Conservation (phyloP, 2,888 invertebrate species). For the Parnassius smintheus region DNA sequence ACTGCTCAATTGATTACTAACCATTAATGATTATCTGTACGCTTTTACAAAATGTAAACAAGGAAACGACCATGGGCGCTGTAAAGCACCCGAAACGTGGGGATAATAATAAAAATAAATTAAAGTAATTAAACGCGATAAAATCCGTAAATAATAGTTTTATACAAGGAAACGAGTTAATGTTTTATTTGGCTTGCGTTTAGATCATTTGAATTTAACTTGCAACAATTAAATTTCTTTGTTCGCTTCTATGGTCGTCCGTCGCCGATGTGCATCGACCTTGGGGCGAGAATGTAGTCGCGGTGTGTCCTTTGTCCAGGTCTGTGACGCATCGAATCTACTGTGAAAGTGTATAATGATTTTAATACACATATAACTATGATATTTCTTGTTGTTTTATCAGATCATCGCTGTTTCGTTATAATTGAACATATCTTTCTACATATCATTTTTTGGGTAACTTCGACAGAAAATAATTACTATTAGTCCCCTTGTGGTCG, state of each 20-base stretch:
- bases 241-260: conserved; percentile 43
- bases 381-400: background rate
- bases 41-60: background rate
- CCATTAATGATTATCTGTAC: conserved; percentile 1
- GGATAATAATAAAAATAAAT: no score
- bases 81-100: no score
- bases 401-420: no score
- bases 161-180: background rate
- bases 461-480: no score
- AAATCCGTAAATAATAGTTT: no score
- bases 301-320: conserved; percentile 40
- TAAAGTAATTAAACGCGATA: no score
- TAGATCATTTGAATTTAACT: conserved; percentile 35
- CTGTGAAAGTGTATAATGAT: background rate
- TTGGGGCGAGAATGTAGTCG: conserved; percentile 62
- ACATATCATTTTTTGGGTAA: no score
- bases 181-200: conserved; percentile 8
- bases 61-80: no score
- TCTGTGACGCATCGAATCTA: conserved; percentile 39
- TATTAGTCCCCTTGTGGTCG: no score
- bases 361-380: background rate
- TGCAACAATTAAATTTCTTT: conserved; percentile 41
- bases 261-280: conserved; percentile 61
- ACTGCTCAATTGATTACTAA: background rate
- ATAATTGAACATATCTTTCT: no score